phyloP scores from a whole-genome alignment of 2,113 vertebrate species.

The Orthonyx spaldingii region DNA sequence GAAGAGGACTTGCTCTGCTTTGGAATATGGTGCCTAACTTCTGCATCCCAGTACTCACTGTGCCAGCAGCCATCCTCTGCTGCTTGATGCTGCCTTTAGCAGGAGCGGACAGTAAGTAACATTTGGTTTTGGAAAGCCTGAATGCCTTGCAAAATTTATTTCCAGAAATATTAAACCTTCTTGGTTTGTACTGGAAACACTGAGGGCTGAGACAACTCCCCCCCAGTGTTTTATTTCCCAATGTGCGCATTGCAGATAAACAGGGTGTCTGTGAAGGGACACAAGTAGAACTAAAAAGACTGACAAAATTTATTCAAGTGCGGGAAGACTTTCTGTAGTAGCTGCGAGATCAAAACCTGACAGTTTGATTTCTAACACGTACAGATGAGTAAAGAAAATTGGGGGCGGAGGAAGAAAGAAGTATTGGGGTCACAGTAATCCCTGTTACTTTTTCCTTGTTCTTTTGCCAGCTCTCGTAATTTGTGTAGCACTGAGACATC shows the following conservation, averaged over 20 bases:
- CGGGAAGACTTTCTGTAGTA: slow-evolving; percentile 6
- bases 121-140: background rate
- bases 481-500: background rate
- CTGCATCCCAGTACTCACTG: slow-evolving; percentile 60
- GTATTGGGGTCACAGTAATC: slow-evolving; percentile 17
- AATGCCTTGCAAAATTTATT: background rate
- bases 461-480: background rate
- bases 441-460: slow-evolving; percentile 6
- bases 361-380: slow-evolving; percentile 25
- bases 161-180: background rate
- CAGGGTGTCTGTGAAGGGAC: background rate
- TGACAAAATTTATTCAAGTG: background rate
- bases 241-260: background rate
- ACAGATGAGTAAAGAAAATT: slow-evolving; percentile 35
- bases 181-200: background rate
- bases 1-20: slow-evolving; percentile 65
- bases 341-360: slow-evolving; percentile 40
- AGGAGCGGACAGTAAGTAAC: slow-evolving; percentile 82
- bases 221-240: background rate
- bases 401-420: background rate
- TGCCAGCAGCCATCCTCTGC: slow-evolving; percentile 77
- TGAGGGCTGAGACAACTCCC: background rate
- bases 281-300: background rate
- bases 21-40: slow-evolving; percentile 79
- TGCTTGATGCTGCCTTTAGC: slow-evolving; percentile 70